A percentile compares a stretch with the other conserved stretches of the same genome.
phyloP scores from a whole-genome alignment of 2,888 invertebrate genomes.

The Microplitis manilae region DNA sequence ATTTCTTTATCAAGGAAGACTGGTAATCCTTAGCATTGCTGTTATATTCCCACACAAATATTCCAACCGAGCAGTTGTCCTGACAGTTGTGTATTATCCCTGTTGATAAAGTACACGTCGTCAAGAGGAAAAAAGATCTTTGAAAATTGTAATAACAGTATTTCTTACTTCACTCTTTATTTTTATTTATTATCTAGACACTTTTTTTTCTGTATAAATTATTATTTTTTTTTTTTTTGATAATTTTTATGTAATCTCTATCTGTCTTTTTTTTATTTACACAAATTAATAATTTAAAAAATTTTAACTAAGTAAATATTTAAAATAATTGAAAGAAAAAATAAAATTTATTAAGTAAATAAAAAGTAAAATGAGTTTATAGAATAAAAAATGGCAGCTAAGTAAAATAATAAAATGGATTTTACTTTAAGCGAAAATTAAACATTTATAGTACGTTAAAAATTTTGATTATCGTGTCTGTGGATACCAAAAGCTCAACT shows the following conservation, averaged over 20 bases:
- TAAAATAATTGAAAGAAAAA: background rate
- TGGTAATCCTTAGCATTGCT: slow-evolving; percentile 49
- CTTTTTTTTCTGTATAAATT: background rate
- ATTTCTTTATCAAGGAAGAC: background rate
- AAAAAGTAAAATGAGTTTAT: background rate
- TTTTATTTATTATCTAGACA: slow-evolving; percentile 9
- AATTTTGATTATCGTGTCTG: background rate
- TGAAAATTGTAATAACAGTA: slow-evolving; percentile 46
- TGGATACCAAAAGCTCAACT: slow-evolving; percentile 1
- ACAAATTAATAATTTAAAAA: no score
- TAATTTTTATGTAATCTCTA: background rate
- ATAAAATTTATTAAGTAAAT: background rate
- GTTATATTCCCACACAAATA: slow-evolving; percentile 62
- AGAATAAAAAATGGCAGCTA: background rate
- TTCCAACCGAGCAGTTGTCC: slow-evolving; percentile 48
- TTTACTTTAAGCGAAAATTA: background rate
- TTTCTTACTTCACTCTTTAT: slow-evolving; percentile 17
- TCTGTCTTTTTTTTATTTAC: no score
- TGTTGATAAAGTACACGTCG: slow-evolving; percentile 54
- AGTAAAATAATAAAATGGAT: background rate
- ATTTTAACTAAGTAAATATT: no score
- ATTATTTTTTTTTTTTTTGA: background rate
- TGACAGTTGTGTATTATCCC: slow-evolving; percentile 54
- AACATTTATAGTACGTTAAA: background rate
- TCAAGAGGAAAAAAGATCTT: slow-evolving; percentile 43